Base-by-base conservation (phyloP, 2,797 vertebrate genomes). In the Mus spretus region DNA sequence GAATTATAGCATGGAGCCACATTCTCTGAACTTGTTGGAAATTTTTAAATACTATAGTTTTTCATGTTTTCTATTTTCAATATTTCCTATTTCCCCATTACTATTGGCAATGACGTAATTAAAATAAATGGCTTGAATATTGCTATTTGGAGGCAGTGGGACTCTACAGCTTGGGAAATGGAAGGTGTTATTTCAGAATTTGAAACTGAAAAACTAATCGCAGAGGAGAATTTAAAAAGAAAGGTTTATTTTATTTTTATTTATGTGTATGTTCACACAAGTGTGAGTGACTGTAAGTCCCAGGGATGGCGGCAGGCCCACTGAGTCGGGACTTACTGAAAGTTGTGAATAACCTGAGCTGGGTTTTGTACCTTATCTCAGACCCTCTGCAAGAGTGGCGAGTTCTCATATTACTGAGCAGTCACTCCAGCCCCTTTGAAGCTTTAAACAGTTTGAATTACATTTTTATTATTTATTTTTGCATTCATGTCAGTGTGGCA, bases 1-100 rank as follows among this genome's bases (percentile, higher is more conserved):
- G 34, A 57, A 63, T 89, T 85, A 26, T 11, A 88, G 10, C 6
- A 31, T 55, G 37, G 31, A 7, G n/a, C 20, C 67, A 12, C 81
- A 53, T 92, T 87, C 95, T 94, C 28, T 74, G 55, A 93, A 77
- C 37, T 78, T 93, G 34, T 31, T 78, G 61, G 77, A 3, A 37
- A 79, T 84, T 91, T 82, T 87, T 26, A 78, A 78, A 95, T 87
- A 94, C 57, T n/a, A 13, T 89, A 83, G 57, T 84, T 91, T 89
- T 82, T 44, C 77, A 47, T 37, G 0, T 81, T 83, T 89, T 28
- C 84, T 59, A 9, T 50, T 47, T 74, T 90, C 74, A 77, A 6
- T 31, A 83, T 87, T 95, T 90, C 4, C 55, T 91, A 5, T 67
- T 89, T 91, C 72, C 13, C 20, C n/a, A n/a, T 86, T 20, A 17